Base-by-base conservation (phyloP, 2,797 vertebrate species). In the Chelon labrosus region DNA sequence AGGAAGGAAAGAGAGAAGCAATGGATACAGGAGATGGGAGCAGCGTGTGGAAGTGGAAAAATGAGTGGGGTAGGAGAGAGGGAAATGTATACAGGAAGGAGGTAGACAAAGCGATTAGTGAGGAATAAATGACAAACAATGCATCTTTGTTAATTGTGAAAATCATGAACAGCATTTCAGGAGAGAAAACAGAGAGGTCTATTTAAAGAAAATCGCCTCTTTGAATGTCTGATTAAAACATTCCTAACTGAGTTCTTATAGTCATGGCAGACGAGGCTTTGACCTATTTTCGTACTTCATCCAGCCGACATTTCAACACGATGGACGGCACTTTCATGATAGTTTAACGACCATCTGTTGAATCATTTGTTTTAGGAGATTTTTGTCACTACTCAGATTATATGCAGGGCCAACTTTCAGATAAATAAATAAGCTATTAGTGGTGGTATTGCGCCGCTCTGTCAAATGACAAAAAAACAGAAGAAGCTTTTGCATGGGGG, bases 21-120 rank as follows among this genome's bases (percentile, higher is more conserved):
- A 27, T 27, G 25, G 25, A 27, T 27, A 27, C 25, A 27, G 25
- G 25, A 27, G 25, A 49, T 10, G 52, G 8, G 53, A 14, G 27
- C 14, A 37, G 31, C 46, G 31, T 10, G 3, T 9, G 9, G 22
- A 38, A 56, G 16, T 19, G 38, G 20, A 46, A 49, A 61, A 35
- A 68, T 52, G 17, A 17, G 53, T 25, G 17, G 38, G 27, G 5
- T 17, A 9, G 31, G 27, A 17, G 4, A 20, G 56, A 22, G n/a
- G 42, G 19, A 38, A 6, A 13, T 41, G 25, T 14, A 38, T 5
- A 39, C 19, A 42, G 19, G n/a, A 46, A 38, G 9, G 16, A 10
- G 59, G 17, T 14, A 11, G n/a, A 65, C 55, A 59, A 51, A 51
- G 35, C 46, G 37, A 52, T 77, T 38, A 65, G 64, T 54, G 20